Evolutionary conservation across 2,113 vertebrate species (phyloP).

Genomic region (Piliocolobus tephrosceles): DNA sequence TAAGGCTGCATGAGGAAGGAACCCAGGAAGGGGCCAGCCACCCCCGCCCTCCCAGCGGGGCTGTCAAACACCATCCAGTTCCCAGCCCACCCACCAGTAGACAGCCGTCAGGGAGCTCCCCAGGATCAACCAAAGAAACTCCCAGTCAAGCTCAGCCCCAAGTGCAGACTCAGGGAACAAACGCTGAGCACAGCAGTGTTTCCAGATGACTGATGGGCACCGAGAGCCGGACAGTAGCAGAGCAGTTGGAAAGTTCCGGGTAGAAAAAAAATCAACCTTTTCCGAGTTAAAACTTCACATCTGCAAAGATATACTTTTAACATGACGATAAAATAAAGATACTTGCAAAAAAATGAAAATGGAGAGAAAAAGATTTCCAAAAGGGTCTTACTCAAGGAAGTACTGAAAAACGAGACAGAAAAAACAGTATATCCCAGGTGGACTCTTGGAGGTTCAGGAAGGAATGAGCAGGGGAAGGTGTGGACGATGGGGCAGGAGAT

Average conservation of each 20-base stretch:
- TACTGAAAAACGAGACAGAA: rapidly evolving
- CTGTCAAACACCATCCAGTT: not conserved
- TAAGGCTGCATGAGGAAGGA: not conserved
- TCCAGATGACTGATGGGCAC: rapidly evolving
- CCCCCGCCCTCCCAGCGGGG: not conserved
- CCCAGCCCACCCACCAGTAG: no score
- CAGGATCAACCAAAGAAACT: not conserved
- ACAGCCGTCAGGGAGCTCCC: not conserved
- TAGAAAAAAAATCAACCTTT: not conserved
- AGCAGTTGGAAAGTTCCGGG: not conserved
- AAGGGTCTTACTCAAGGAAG: not conserved
- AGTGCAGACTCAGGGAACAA: rapidly evolving
- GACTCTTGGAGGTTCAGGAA: not conserved
- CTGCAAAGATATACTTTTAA: not conserved
- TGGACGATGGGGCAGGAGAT: rapidly evolving
- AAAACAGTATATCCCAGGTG: no score
- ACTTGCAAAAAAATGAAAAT: not conserved
- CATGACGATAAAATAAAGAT: not conserved
- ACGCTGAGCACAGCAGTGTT: rapidly evolving
- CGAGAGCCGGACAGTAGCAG: rapidly evolving
- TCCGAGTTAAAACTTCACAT: not conserved
- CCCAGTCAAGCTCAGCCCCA: not conserved
- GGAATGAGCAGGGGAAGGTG: not conserved
- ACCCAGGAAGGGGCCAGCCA: no score
- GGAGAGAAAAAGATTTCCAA: no score